Conservation (phyloP, 2,888 invertebrate genomes). For the Glaucopsyche alexis region DNA sequence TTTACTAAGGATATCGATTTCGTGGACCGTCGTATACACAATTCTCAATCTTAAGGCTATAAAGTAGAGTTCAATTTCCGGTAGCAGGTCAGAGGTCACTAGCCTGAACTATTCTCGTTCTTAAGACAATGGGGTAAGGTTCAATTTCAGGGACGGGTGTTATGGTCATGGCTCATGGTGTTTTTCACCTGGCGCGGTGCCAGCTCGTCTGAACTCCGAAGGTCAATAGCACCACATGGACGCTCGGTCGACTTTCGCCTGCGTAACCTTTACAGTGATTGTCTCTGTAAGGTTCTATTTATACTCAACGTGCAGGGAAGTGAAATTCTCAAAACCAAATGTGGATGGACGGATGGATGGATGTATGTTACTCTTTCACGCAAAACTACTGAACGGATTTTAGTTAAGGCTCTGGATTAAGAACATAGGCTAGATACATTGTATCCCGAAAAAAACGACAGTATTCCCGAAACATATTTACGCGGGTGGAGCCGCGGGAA, state of each 20-base stretch:
- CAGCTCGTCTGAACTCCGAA: slow-evolving; percentile 36
- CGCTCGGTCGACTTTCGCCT: background rate
- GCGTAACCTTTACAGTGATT: slow-evolving; percentile 10
- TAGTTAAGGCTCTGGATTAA: too few species aligned
- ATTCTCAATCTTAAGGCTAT: background rate
- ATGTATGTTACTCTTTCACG: too few species aligned
- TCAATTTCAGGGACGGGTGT: background rate
- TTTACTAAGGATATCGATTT: slow-evolving; percentile 27
- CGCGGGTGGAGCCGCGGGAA: too few species aligned
- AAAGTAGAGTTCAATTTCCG: background rate
- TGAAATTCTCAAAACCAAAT: too few species aligned
- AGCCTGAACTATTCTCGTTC: background rate
- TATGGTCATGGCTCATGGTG: slow-evolving; percentile 22
- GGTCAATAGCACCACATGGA: slow-evolving; percentile 33
- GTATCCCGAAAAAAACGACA: too few species aligned
- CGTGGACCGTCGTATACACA: background rate
- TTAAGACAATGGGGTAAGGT: background rate
- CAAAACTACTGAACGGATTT: too few species aligned
- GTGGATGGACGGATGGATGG: too few species aligned
- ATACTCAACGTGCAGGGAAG: background rate
- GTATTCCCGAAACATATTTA: too few species aligned
- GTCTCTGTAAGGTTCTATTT: background rate
- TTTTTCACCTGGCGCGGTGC: slow-evolving; percentile 35
- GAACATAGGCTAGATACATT: too few species aligned
- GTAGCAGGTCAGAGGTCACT: background rate